Base-by-base conservation (phyloP, 2,113 vertebrate genomes). In the Tupaia chinensis region DNA sequence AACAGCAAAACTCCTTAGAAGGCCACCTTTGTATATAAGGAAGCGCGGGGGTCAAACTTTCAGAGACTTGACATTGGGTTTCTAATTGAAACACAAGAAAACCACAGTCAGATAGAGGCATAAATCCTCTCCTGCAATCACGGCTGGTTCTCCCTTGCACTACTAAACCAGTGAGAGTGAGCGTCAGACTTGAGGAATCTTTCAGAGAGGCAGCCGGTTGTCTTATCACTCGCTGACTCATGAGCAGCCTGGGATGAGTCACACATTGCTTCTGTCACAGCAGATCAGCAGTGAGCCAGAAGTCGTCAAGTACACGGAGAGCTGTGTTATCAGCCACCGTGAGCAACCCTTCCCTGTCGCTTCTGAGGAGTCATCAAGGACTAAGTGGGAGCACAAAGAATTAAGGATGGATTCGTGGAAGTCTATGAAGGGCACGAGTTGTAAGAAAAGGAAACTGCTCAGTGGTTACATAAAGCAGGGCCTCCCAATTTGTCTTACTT, bases 191-290 rank as follows among this genome's bases (percentile, higher is more conserved):
- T 9, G 12, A 93, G 63, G 80, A 90, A 25, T 90, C 91, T 93
- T 85, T 91, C 29, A 69, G 63, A 84, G 92, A 87, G 22, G 66
- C 34, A 81, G 87, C 22, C 82, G 87, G 83, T 87, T 80, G 66
- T 96, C 93, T 97, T 94, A 89, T 97, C 91, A 66, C 70, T 91
- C 1, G 27, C 66, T 95, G 68, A 86, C 93, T 94, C 77, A 74
- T 29, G 23, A 93, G 65, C 80, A 93, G 80, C 58, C 60, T 80
- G 17, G 58, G 89, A 95, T 73, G 94, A 96, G 44, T 90, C 84
- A 93, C 96, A 96, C 89, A 93, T 93, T 65, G 93, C 89, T 94
- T 63, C 94, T 95, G 78, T 97, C 95, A 96, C 92, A 91, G 89
- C 93, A 94, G 29, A 95, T 85, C 87, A 96, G 87, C 87, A 54